A percentile compares a stretch with the other conserved stretches of the same genome.
Evolutionary conservation across 2,113 vertebrate species (phyloP).

Genomic region (human): GRCh38 chr13:28095501-28096000

Average conservation of each 20-base stretch:
- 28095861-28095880: not conserved
- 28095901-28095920: not conserved
- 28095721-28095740: not conserved
- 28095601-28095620: not conserved
- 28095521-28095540: too few relatives aligned
- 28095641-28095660: not conserved
- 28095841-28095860: not conserved
- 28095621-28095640: not conserved
- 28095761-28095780: too few relatives aligned
- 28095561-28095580: not conserved
- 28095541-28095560: too few relatives aligned
- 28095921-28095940: constrained; percentile 14
- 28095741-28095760: not conserved
- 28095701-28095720: not conserved
- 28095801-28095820: not conserved
- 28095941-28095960: not conserved
- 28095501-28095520: too few relatives aligned
- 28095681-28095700: not conserved
- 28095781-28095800: not conserved
- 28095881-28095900: not conserved
- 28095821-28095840: not conserved
- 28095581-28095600: not conserved
- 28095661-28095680: constrained; percentile 5
- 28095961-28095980: not conserved
- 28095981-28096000: not conserved